These are phyloP conservation scores for Dromococcyx pavoninus DNA, from an alignment of 2,797 vertebrate species.

Conservation along the genomic window DNA sequence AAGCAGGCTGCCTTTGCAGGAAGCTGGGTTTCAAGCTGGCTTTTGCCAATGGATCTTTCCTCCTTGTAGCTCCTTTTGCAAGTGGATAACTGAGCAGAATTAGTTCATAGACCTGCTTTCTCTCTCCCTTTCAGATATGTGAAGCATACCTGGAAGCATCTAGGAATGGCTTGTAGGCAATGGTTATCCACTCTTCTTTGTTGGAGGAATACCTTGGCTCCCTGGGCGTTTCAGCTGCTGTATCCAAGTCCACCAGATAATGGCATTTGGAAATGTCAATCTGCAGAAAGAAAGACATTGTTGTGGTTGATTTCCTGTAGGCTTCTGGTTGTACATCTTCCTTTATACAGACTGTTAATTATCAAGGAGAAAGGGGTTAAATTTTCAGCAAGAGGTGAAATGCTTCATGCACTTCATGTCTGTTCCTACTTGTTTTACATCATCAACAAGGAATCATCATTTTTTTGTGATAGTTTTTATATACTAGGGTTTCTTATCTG, in stretches of 20 bases:
- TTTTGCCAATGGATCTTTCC: not conserved
- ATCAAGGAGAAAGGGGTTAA: not conserved
- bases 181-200: conserved; percentile 89
- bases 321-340: not conserved
- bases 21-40: not conserved
- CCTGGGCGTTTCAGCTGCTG: conserved; percentile 76
- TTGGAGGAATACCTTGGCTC: conserved; percentile 89
- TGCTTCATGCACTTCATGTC: not conserved
- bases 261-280: conserved; percentile 92
- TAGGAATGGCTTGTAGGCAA: conserved; percentile 93
- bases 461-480: not conserved
- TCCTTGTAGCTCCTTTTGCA: not conserved
- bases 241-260: conserved; percentile 93
- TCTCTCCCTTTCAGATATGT: not conserved
- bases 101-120: not conserved
- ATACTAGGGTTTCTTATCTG: not conserved
- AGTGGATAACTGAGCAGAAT: not conserved
- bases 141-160: conserved; percentile 86
- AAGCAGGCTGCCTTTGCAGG: not conserved
- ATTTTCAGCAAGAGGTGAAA: not conserved
- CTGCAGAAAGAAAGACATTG: conserved; percentile 71
- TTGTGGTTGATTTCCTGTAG: not conserved
- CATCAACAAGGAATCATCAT: not conserved
- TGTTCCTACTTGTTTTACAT: not conserved
- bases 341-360: not conserved